Evolutionary conservation across 2,797 vertebrate species (phyloP).

Genomic region (Forpus xanthops): DNA sequence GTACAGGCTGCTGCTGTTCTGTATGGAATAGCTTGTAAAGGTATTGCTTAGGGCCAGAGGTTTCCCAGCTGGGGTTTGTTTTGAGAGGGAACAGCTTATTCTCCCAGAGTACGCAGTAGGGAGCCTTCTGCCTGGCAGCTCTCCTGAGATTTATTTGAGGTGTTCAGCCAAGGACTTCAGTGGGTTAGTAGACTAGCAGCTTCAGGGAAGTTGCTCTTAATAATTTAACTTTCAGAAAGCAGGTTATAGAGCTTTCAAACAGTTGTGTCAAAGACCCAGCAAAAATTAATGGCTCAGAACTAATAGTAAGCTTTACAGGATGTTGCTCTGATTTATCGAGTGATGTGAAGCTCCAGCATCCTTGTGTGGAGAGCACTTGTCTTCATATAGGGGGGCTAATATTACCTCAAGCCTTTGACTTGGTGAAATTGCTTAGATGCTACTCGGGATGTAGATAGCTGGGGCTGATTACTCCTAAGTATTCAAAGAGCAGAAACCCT

Average conservation of each 20-base stretch:
- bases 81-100: neutral
- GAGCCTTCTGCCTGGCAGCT: constrained; percentile 20
- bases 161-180: constrained; percentile 52
- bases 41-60: neutral
- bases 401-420: constrained; percentile 81
- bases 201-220: constrained; percentile 70
- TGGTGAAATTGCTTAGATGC: constrained; percentile 77
- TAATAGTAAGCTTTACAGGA: constrained; percentile 75
- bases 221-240: constrained; percentile 72
- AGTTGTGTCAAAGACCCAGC: constrained; percentile 70
- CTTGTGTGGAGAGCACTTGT: constrained; percentile 77
- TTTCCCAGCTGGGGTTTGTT: neutral
- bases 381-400: constrained; percentile 76
- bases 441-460: constrained; percentile 67
- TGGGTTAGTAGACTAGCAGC: constrained; percentile 43
- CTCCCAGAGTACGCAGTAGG: neutral
- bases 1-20: neutral
- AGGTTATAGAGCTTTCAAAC: constrained; percentile 69
- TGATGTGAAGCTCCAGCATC: constrained; percentile 73
- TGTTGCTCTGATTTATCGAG: constrained; percentile 80
- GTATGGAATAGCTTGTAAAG: neutral
- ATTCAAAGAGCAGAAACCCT: constrained; percentile 76
- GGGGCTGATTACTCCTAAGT: constrained; percentile 79
- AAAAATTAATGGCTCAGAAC: constrained; percentile 80
- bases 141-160: constrained; percentile 47